These are phyloP conservation scores for Spermophilus dauricus DNA, from an alignment of 2,113 vertebrate species.

Conservation along the genomic window DNA sequence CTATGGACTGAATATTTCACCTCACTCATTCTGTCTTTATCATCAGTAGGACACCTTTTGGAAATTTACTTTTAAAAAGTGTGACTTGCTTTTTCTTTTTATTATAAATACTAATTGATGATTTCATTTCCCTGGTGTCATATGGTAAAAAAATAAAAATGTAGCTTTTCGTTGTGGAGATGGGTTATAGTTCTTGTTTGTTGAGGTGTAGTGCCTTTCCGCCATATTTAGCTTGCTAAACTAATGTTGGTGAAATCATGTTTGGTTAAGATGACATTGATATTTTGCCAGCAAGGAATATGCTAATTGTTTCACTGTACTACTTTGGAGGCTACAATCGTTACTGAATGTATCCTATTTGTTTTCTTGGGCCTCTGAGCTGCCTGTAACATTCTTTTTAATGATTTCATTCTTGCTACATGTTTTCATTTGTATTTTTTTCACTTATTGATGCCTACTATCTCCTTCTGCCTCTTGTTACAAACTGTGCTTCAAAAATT, in stretches of 20 bases:
- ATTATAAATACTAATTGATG: background rate
- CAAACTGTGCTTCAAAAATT: slow-evolving; percentile 20
- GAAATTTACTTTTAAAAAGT: slow-evolving; percentile 36
- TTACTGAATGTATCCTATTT: background rate
- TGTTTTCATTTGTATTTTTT: slow-evolving; percentile 28
- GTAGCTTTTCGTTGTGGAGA: background rate
- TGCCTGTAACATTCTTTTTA: slow-evolving; percentile 42
- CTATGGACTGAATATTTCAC: background rate
- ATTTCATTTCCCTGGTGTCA: background rate
- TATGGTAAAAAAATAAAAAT: background rate
- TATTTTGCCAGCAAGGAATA: background rate
- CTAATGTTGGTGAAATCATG: background rate
- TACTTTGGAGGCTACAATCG: background rate
- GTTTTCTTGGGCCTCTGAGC: slow-evolving; percentile 5
- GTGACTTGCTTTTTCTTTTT: background rate
- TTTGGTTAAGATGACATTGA: slow-evolving; percentile 6
- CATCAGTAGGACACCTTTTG: background rate
- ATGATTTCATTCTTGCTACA: slow-evolving; percentile 23
- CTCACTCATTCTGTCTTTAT: background rate
- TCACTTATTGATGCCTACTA: background rate
- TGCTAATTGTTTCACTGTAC: background rate
- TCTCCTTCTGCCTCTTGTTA: background rate
- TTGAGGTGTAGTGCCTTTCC: background rate
- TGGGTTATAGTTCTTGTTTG: background rate
- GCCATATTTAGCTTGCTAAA: background rate